Percentiles rank a stretch among this genome's conserved stretches.
Conservation (phyloP, 64 coral and sea anemone genomes). For the Dendronephthya gigantea region DNA sequence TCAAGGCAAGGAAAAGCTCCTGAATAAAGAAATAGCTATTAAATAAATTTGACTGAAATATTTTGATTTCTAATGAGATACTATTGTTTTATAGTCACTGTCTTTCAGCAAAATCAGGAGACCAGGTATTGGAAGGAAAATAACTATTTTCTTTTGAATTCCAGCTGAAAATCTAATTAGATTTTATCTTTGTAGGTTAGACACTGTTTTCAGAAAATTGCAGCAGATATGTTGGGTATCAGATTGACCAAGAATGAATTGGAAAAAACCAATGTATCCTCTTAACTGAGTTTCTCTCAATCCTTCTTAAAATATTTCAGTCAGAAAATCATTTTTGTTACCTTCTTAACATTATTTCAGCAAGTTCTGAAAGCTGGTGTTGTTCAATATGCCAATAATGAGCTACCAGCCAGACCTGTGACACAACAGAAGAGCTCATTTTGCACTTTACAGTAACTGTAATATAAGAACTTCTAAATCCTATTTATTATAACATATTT, state of each 20-base stretch:
- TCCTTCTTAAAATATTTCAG: background rate
- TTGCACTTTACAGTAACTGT: conserved; percentile 58
- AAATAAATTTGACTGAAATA: no score
- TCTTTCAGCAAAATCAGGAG: conserved; percentile 88
- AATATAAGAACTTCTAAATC: background rate
- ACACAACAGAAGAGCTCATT: conserved; percentile 74
- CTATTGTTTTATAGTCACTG: conserved; percentile 58
- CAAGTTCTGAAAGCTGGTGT: conserved; percentile 88
- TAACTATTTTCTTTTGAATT: background rate
- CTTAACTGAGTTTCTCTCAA: background rate
- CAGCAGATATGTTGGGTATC: conserved; percentile 83
- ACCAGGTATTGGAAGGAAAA: conserved; percentile 42
- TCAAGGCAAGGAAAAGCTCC: conserved; percentile 43
- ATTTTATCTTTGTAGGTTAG: conserved; percentile 43
- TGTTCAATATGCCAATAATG: conserved; percentile 82
- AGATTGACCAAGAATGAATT: conserved; percentile 96
- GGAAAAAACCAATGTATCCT: conserved; percentile 88
- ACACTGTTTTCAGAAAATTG: conserved; percentile 93
- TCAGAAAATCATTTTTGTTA: background rate
- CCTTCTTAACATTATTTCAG: conserved; percentile 50
- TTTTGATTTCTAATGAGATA: no score
- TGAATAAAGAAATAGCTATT: no score
- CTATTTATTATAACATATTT: background rate
- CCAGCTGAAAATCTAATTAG: background rate
- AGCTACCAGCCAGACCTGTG: conserved; percentile 70